Base-by-base conservation (phyloP, 2,113 vertebrate species). In the Chaetura pelagica region DNA sequence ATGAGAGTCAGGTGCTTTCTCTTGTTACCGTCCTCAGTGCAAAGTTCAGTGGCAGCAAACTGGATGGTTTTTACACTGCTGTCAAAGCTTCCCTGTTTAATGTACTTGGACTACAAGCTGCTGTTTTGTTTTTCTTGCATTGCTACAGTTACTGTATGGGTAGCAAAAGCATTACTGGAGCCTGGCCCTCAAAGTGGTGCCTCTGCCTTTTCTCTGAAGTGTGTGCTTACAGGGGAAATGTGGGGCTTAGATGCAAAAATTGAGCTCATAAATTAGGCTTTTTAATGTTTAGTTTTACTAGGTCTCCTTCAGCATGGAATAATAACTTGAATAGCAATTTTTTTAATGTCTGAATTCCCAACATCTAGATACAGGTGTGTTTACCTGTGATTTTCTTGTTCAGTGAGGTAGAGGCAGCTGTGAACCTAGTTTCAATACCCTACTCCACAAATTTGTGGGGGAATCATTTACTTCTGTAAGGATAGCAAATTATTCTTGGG, bases 1-100 rank as follows among this genome's bases (percentile, higher is more conserved):
- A 68, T 87, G 84, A 92, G 78, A 95, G 88, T 96, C 92, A 87
- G 87, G 93, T 94, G 93, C 82, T 85, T 68, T 80, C 75, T 77
- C 58, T 78, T 66, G 58, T 86, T 84, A 30, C 61, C 83, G 87
- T 93, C 76, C 69, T 80, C 34, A 22, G 89, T 64, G 81, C 38
- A 63, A 87, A 91, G 92, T 92, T 87, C 58, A 51, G 69, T 48
- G 62, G 85, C 62, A 94, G 66, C 58, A 85, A 76, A 69, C 35
- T 46, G 48, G 34, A 61, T 69, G 52, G 84, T 66, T 94, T 69
- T 77, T 34, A 68, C 11, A 2, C 44, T 88, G 63, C 68, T 92
- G 57, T 69, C 59, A 78, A 55, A 74, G 24, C 44, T 83, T 91
- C 21, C 44, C 79, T 80, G 44, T 40, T 84, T 78, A 89, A 54